Evolutionary conservation across 2,113 vertebrate species (phyloP), one percentile per base, ranked within the genome.

Genomic region (Thunnus maccoyii): DNA sequence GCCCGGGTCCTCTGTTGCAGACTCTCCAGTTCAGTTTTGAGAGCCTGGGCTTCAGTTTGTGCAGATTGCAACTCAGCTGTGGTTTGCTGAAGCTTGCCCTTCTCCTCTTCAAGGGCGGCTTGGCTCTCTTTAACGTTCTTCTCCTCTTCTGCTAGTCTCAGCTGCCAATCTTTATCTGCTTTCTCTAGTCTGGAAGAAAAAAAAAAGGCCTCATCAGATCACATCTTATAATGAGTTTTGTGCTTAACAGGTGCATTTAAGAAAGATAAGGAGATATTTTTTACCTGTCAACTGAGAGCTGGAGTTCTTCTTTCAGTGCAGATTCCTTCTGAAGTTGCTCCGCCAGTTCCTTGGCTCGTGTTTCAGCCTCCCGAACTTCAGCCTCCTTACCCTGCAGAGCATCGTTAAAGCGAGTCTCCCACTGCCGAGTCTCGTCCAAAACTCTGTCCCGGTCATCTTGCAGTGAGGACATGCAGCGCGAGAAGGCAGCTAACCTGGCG

Each of bases 361-460:
- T 93, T 75, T 99, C 97, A 60, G 95, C 95, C 12, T 93, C 94
- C 50, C 74, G 93, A 48, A 98, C 88, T 84, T 98, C 98, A 46
- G 96, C 93, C 83, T 99, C 97, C 80, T 99, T 99, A 57, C 94
- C 96, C 83, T 96, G 96, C 83, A 99, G 96, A 16, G 96, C 89
- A 57, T 95, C 93, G 5, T 95, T 94, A 77, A 99, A 99, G 61
- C 96, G 97, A 55, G 69, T 95, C 92, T 98, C 98, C 98, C 98
- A 99, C 4, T 96, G 96, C 82, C 94, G 95, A 58, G 97, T 94
- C 89, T 99, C 97, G 2, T 97, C 97, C 77, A 99, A 88, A 61
- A 99, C 96, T 36, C 98, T 93, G 79, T 99, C 98, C 5, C 98
- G 94, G 88, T 99, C 98, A 16, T 99, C 96, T 80, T 99, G 98